Evolutionary conservation across 2,113 vertebrate species (phyloP).

Genomic region (Phalacrocorax aristotelis): DNA sequence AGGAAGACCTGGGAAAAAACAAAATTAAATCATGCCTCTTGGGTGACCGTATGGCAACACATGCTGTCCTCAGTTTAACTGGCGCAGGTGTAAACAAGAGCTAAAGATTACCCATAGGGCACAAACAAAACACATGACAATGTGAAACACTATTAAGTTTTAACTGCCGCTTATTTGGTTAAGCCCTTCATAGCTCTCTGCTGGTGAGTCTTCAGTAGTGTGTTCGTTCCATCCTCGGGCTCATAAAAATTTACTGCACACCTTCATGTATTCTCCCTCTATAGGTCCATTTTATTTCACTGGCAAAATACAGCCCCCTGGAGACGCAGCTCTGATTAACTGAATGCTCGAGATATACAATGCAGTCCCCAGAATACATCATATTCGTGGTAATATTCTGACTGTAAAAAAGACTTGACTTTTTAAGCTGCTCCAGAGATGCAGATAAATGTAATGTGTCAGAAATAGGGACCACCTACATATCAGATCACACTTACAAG

Average conservation of each 20-base stretch:
- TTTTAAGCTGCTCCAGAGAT: conserved; percentile 58
- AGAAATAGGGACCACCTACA: conserved; percentile 66
- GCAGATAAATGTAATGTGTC: conserved; percentile 56
- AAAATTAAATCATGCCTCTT: background rate
- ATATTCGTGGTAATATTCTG: conserved; percentile 35
- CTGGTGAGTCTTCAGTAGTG: conserved; percentile 36
- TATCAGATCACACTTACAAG: conserved; percentile 52
- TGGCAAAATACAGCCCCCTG: conserved; percentile 48
- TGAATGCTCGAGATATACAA: conserved; percentile 43
- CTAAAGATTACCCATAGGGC: background rate
- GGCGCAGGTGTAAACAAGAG: background rate
- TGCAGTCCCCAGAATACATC: conserved; percentile 50
- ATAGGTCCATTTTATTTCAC: conserved; percentile 36
- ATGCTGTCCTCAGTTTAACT: background rate
- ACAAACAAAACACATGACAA: background rate
- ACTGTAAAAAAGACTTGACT: conserved; percentile 28
- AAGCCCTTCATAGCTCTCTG: conserved; percentile 1
- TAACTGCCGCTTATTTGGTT: conserved; percentile 19
- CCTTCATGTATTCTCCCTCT: conserved; percentile 35
- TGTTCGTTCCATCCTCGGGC: conserved; percentile 32
- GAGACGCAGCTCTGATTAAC: conserved; percentile 55
- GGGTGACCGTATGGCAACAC: background rate
- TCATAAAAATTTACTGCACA: conserved; percentile 49
- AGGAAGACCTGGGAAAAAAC: background rate
- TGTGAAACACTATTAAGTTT: background rate